A percentile compares a stretch with the other conserved stretches of the same genome.
These are phyloP conservation scores for Ameiurus melas DNA, from an alignment of 2,113 vertebrate species.

Conservation along the genomic window DNA sequence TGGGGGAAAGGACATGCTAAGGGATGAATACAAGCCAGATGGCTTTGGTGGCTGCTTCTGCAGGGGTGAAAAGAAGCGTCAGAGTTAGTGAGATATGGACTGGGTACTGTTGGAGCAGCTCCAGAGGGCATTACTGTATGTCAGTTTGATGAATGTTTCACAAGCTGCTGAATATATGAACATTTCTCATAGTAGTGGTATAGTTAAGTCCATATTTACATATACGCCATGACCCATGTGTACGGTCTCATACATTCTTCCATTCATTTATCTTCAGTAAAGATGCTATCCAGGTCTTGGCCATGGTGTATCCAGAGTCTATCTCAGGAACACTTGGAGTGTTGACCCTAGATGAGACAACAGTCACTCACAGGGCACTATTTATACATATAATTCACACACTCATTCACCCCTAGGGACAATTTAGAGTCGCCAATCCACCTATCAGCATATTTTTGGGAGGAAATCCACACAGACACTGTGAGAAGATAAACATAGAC, in stretches of 20 bases:
- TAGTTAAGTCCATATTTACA: background rate
- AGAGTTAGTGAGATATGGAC: slow-evolving; percentile 30
- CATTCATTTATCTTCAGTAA: background rate
- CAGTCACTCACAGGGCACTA: background rate
- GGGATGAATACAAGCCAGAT: slow-evolving; percentile 24
- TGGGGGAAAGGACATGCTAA: slow-evolving; percentile 3
- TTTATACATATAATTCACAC: background rate
- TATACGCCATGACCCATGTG: slow-evolving; percentile 6
- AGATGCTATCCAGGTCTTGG: background rate
- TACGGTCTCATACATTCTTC: background rate
- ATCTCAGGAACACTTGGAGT: background rate
- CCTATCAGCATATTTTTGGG: background rate
- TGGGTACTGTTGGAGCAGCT: slow-evolving; percentile 30
- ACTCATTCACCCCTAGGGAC: background rate
- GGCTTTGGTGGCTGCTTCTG: slow-evolving; percentile 5
- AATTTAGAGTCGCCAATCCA: background rate
- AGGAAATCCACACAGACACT: background rate
- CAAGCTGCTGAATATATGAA: slow-evolving; percentile 10
- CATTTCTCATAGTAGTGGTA: background rate
- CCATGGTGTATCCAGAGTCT: background rate
- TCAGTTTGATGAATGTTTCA: slow-evolving; percentile 45
- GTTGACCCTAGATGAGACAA: background rate
- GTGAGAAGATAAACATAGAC: background rate
- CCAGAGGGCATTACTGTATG: slow-evolving; percentile 45
- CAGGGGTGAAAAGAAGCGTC: slow-evolving; percentile 11